Conservation (phyloP, 2,797 vertebrate species). For the Xiphorhynchus erythropygius region DNA sequence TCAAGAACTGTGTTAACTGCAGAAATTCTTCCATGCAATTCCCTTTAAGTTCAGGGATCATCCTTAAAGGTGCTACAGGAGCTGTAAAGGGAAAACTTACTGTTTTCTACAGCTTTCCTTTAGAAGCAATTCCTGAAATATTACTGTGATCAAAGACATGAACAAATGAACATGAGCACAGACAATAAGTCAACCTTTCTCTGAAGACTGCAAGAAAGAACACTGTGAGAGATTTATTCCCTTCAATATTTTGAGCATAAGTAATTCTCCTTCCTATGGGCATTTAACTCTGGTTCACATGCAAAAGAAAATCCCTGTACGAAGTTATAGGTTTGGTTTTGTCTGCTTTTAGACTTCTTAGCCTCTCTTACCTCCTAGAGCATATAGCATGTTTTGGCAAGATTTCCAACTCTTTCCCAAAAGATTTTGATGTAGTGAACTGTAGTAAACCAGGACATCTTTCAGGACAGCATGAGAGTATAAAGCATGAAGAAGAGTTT, state of each 20-base stretch:
- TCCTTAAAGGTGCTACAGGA: background rate
- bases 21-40: background rate
- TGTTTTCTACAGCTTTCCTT: background rate
- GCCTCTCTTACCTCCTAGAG: slow-evolving; percentile 53
- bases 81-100: background rate
- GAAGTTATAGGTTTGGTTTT: background rate
- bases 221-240: background rate
- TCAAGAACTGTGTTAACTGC: background rate
- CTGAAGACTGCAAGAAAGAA: background rate
- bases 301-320: background rate
- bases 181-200: background rate
- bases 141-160: background rate
- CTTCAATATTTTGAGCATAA: background rate
- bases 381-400: slow-evolving; percentile 50
- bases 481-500: slow-evolving; percentile 55
- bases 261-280: background rate
- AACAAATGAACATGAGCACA: background rate
- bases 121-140: background rate
- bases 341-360: slow-evolving; percentile 34
- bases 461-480: slow-evolving; percentile 57
- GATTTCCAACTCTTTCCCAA: slow-evolving; percentile 53
- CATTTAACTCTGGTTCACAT: background rate
- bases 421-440: slow-evolving; percentile 36
- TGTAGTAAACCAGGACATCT: slow-evolving; percentile 47
- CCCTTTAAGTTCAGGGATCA: background rate